phyloP scores from a whole-genome alignment of 2,888 invertebrate species.

The Drosophila neonasuta region DNA sequence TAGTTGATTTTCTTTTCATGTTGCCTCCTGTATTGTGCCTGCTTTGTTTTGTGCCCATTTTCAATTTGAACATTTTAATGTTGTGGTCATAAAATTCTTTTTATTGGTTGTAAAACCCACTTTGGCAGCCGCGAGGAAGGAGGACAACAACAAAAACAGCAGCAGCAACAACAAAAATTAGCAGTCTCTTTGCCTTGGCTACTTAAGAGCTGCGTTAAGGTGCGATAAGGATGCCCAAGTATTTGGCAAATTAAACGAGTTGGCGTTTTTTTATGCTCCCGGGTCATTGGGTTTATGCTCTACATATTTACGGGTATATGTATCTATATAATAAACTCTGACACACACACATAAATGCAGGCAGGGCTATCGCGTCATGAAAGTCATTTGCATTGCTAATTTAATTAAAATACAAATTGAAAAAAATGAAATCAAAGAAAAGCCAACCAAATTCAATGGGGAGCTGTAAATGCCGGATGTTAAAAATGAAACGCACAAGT shows the following conservation, averaged over 20 bases:
- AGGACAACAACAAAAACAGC: background rate
- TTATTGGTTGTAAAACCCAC: slow-evolving; percentile 73
- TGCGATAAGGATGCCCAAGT: slow-evolving; percentile 67
- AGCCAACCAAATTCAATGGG: slow-evolving; percentile 29
- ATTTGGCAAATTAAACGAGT: slow-evolving; percentile 70
- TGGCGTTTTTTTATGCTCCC: slow-evolving; percentile 42
- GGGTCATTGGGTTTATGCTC: slow-evolving; percentile 49
- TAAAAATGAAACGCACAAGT: slow-evolving; percentile 9
- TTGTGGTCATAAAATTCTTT: slow-evolving; percentile 77
- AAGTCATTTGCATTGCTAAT: slow-evolving; percentile 61
- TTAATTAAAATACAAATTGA: slow-evolving; percentile 67
- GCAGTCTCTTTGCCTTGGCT: slow-evolving; percentile 65
- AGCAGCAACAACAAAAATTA: slow-evolving; percentile 48
- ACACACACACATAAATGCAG: background rate
- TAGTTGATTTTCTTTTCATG: slow-evolving; percentile 47
- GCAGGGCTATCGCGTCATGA: slow-evolving; percentile 27
- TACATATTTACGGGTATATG: slow-evolving; percentile 28
- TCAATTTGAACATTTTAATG: slow-evolving; percentile 75
- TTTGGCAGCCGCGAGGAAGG: slow-evolving; percentile 21
- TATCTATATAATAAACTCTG: slow-evolving; percentile 6
- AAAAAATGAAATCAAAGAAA: slow-evolving; percentile 39
- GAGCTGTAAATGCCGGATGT: slow-evolving; percentile 31
- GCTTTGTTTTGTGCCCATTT: slow-evolving; percentile 72
- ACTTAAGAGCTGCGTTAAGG: slow-evolving; percentile 70
- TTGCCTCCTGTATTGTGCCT: slow-evolving; percentile 41